These are phyloP conservation scores for Brienomyrus longianalis DNA, from an alignment of 2,113 vertebrate species.

Conservation along the genomic window DNA sequence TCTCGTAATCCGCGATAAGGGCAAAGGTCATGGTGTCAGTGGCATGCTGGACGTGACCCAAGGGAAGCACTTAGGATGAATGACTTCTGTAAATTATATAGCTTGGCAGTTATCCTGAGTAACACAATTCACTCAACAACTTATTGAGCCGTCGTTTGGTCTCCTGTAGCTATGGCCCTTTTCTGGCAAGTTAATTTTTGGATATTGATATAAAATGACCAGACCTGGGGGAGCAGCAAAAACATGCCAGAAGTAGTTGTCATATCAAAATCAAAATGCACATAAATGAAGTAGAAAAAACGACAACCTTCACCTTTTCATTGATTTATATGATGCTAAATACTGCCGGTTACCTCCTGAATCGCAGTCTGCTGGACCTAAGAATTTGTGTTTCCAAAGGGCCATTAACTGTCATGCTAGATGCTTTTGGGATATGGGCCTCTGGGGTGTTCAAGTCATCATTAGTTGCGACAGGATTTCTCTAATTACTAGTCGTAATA, in stretches of 20 bases:
- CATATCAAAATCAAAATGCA: background rate
- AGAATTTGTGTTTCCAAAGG: background rate
- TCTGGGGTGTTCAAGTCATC: background rate
- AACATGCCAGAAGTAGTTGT: background rate
- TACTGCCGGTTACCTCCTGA: background rate
- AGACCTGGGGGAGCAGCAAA: background rate
- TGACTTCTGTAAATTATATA: background rate
- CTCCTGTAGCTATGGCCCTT: background rate
- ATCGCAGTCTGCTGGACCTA: background rate
- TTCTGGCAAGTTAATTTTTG: background rate
- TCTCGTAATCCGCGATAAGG: background rate
- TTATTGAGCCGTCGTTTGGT: background rate
- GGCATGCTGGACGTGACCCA: background rate
- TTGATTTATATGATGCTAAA: background rate
- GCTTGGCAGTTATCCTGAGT: background rate
- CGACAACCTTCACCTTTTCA: background rate
- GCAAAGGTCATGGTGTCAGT: background rate
- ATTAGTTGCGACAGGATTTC: background rate
- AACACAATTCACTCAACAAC: background rate
- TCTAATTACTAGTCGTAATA: background rate
- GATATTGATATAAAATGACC: background rate
- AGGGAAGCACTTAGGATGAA: background rate
- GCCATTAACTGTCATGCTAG: background rate
- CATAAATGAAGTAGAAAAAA: background rate
- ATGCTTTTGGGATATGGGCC: background rate